These are phyloP conservation scores for Thymelicus lineola DNA, from an alignment of 2,888 invertebrate species.

Conservation along the genomic window DNA sequence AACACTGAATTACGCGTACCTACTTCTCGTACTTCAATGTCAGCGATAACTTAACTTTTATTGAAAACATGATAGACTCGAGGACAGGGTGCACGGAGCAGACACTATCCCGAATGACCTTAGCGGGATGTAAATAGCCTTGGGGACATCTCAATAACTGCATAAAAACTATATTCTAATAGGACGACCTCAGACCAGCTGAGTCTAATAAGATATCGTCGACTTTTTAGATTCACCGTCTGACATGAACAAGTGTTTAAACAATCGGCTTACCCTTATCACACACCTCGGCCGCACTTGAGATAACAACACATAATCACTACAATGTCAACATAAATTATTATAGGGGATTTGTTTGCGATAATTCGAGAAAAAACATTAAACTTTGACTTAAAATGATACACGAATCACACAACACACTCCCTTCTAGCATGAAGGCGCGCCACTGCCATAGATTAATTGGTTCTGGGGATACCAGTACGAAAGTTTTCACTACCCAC, in stretches of 20 bases:
- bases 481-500: slow-evolving; percentile 42
- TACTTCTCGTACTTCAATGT: slow-evolving; percentile 40
- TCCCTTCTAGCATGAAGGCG: slow-evolving; percentile 60
- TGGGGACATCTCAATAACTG: slow-evolving; percentile 18
- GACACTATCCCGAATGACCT: background rate
- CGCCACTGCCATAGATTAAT: slow-evolving; percentile 69
- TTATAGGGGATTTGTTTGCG: slow-evolving; percentile 55
- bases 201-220: slow-evolving; percentile 18
- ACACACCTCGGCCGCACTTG: slow-evolving; percentile 69
- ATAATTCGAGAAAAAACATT: slow-evolving; percentile 68
- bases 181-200: slow-evolving; percentile 45
- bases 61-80: slow-evolving; percentile 30
- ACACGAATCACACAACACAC: slow-evolving; percentile 53
- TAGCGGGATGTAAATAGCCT: slow-evolving; percentile 16
- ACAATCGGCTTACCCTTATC: slow-evolving; percentile 77
- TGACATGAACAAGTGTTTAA: slow-evolving; percentile 57
- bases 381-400: slow-evolving; percentile 74
- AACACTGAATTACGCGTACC: slow-evolving; percentile 39
- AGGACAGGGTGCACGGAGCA: slow-evolving; percentile 4
- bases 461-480: slow-evolving; percentile 61
- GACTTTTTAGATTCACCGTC: slow-evolving; percentile 48
- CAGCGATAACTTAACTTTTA: slow-evolving; percentile 38
- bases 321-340: slow-evolving; percentile 62
- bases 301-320: slow-evolving; percentile 81
- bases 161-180: slow-evolving; percentile 45